phyloP scores from a whole-genome alignment of 2,113 vertebrate genomes.

The Casuarius casuarius region DNA sequence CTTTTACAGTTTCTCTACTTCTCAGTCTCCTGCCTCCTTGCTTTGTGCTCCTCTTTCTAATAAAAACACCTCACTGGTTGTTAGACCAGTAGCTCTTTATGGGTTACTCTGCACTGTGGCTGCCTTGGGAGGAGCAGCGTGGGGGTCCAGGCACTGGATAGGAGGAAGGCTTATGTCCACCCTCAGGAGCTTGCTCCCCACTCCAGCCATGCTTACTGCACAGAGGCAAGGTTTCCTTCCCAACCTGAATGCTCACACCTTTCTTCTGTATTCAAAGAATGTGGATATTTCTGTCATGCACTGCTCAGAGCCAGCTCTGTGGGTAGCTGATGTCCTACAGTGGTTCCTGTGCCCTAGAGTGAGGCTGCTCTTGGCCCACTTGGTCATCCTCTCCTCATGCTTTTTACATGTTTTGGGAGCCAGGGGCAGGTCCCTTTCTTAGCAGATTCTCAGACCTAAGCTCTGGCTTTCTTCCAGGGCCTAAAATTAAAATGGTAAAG shows the following conservation, averaged over 20 bases:
- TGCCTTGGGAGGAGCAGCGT: background rate
- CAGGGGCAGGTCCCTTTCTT: background rate
- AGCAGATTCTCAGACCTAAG: background rate
- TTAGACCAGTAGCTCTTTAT: background rate
- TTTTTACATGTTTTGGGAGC: background rate
- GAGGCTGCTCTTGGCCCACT: background rate
- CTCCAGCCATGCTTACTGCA: background rate
- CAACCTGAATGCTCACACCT: background rate
- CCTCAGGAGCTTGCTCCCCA: background rate
- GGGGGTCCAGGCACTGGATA: background rate
- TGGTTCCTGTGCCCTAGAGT: background rate
- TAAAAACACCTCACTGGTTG: background rate
- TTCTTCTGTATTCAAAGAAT: background rate
- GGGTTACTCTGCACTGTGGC: background rate
- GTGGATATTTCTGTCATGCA: rapidly evolving
- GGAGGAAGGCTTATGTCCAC: background rate
- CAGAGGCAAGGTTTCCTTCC: background rate
- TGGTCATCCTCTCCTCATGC: background rate
- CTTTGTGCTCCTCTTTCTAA: background rate
- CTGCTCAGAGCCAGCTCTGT: background rate
- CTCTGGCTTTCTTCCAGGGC: background rate
- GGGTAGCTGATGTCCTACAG: background rate
- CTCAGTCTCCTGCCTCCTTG: background rate
- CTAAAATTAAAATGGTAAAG: background rate
- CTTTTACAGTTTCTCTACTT: background rate